Evolutionary conservation across 1,140 invertebrate genomes (phyloP).

Genomic region (Nebria ingens): DNA sequence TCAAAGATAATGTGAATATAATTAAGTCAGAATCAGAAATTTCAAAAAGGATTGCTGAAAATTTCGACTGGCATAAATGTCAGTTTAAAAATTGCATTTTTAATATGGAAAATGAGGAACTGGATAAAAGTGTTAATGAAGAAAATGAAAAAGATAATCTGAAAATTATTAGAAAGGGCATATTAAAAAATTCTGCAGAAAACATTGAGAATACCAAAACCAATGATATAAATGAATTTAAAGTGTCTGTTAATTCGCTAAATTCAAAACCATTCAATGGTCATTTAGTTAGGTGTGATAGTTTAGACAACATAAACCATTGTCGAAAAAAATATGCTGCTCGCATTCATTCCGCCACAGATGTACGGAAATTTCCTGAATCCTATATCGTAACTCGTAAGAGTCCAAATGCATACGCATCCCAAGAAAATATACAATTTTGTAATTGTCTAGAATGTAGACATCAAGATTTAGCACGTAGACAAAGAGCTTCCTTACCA

Average conservation of each 20-base stretch:
- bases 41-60: not conserved
- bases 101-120: slow-evolving; percentile 23
- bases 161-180: slow-evolving; percentile 23
- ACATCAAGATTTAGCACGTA: not conserved
- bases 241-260: not conserved
- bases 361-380: slow-evolving; percentile 29
- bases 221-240: not conserved
- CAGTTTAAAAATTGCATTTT: slow-evolving; percentile 33
- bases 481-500: slow-evolving; percentile 2
- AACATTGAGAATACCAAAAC: slow-evolving; percentile 12
- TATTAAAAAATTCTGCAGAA: slow-evolving; percentile 26
- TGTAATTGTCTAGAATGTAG: slow-evolving; percentile 5
- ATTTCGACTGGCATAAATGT: slow-evolving; percentile 24
- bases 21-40: not conserved
- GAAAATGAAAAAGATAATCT: slow-evolving; percentile 1
- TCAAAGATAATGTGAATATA: not conserved
- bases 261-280: slow-evolving; percentile 23
- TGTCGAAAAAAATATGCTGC: slow-evolving; percentile 18
- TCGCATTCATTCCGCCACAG: not conserved
- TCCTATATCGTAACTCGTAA: slow-evolving; percentile 27
- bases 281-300: slow-evolving; percentile 28
- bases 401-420: slow-evolving; percentile 12
- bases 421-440: not conserved
- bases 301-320: slow-evolving; percentile 26
- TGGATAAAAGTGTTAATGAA: slow-evolving; percentile 12